phyloP scores from a whole-genome alignment of 2,888 invertebrate species.

The Neoascia interrupta region DNA sequence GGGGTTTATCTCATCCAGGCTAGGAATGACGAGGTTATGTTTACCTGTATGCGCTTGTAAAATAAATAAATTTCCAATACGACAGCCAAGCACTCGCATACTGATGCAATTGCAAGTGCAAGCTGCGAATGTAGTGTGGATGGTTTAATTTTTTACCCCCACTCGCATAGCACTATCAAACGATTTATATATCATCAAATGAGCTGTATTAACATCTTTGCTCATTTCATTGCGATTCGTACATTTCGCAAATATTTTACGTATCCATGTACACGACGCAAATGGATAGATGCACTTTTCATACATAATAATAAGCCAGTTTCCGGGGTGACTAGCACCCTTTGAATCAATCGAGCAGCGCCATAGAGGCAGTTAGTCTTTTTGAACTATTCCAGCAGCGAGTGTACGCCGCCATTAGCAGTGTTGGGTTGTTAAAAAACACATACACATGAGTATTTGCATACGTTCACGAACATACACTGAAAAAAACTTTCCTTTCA shows the following conservation, averaged over 20 bases:
- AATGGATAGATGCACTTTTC: no score
- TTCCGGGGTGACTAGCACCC: no score
- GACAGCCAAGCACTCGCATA: neutral
- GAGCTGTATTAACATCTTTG: conserved; percentile 57
- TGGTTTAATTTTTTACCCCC: no score
- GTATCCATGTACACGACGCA: no score
- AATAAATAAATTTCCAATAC: conserved; percentile 45
- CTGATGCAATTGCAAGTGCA: no score
- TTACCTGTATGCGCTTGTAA: conserved; percentile 35
- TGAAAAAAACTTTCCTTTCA: no score
- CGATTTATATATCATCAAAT: conserved; percentile 63
- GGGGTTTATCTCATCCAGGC: neutral
- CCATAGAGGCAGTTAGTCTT: conserved; percentile 34
- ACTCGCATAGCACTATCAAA: conserved; percentile 32
- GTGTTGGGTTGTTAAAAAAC: no score
- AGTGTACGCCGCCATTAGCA: conserved; percentile 29
- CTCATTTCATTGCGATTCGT: conserved; percentile 47
- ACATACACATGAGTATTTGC: no score
- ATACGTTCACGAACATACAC: no score
- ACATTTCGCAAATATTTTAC: conserved; percentile 3
- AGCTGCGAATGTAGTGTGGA: neutral
- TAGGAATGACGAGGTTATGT: conserved; percentile 16
- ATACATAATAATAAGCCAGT: no score
- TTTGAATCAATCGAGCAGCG: neutral
- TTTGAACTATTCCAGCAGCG: conserved; percentile 42